Evolutionary conservation across 2,888 invertebrate species (phyloP).

Genomic region (Conistra vaccinii): DNA sequence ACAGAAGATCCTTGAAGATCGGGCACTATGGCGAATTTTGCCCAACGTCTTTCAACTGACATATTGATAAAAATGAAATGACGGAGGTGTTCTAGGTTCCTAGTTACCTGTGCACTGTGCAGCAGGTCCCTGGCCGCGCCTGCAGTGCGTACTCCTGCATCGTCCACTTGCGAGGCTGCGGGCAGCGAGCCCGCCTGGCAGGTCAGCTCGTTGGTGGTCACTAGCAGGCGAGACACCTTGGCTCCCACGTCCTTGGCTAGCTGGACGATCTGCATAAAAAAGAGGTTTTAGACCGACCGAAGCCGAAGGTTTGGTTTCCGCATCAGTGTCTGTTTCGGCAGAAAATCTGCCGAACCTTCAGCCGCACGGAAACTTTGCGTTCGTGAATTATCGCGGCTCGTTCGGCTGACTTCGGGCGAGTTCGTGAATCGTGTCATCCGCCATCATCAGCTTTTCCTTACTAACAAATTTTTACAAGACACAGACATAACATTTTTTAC

Average conservation of each 20-base stretch:
- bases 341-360: no score
- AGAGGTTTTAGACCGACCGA: no score
- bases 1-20: no score
- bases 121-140: conserved; percentile 75
- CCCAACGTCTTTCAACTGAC: not conserved
- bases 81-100: not conserved
- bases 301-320: no score
- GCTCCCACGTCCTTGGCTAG: conserved; percentile 75
- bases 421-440: no score
- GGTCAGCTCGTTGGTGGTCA: conserved; percentile 68
- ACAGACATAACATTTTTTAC: no score
- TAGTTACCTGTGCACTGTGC: conserved; percentile 76
- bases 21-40: not conserved
- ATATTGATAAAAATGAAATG: not conserved
- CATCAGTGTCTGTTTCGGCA: no score
- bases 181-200: conserved; percentile 51
- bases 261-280: conserved; percentile 71
- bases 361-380: no score
- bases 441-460: no score
- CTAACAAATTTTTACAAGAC: no score
- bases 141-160: conserved; percentile 70
- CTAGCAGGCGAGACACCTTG: conserved; percentile 73
- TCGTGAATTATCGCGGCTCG: no score
- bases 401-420: no score
- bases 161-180: conserved; percentile 66